Evolutionary conservation across 1,140 invertebrate genomes (phyloP).

Genomic region (Orius insidiosus): DNA sequence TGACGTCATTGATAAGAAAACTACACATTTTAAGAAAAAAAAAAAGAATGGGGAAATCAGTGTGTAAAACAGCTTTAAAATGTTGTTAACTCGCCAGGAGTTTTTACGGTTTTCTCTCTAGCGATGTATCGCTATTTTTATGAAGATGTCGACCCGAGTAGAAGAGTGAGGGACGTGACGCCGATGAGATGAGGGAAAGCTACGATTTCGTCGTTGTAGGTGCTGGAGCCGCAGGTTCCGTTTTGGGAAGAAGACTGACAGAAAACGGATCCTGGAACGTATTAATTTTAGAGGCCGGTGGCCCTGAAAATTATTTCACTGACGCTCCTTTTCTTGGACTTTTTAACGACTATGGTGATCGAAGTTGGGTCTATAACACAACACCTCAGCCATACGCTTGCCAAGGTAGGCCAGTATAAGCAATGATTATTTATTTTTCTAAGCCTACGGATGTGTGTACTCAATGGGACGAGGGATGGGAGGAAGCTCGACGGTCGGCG

Average conservation of each 20-base stretch:
- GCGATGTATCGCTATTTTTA: too few species aligned
- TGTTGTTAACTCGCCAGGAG: too few species aligned
- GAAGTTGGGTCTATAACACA: conserved; percentile 60
- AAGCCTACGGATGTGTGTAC: conserved; percentile 43
- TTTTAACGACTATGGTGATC: conserved; percentile 33
- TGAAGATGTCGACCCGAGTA: too few species aligned
- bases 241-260: conserved; percentile 30
- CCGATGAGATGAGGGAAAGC: too few species aligned
- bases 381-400: conserved; percentile 17
- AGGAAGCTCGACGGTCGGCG: too few species aligned
- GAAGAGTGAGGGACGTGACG: too few species aligned
- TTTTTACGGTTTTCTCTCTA: too few species aligned
- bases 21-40: too few species aligned
- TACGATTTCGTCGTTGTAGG: conserved; percentile 25
- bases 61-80: too few species aligned
- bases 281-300: conserved; percentile 27
- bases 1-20: too few species aligned
- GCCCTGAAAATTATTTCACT: conserved; percentile 33
- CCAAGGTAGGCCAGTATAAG: conserved; percentile 34
- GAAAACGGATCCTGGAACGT: conserved; percentile 22
- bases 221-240: conserved; percentile 33
- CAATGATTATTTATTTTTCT: conserved; percentile 39
- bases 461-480: too few species aligned
- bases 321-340: conserved; percentile 9
- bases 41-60: too few species aligned